Evolutionary conservation across 2,888 invertebrate species (phyloP).

Genomic region (Cryptophagus acutangulus): DNA sequence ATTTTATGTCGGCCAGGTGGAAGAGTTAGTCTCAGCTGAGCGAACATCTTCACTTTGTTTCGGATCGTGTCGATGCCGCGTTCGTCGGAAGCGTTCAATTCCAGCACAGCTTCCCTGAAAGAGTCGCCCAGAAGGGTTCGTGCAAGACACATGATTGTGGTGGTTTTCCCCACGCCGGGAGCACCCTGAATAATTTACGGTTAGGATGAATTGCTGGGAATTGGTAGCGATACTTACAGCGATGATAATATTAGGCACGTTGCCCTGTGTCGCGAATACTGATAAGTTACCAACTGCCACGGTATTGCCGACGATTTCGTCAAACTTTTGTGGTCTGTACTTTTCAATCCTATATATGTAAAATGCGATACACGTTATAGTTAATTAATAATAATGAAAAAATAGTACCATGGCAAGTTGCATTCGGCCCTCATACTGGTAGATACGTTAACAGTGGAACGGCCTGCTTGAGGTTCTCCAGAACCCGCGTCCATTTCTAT

Average conservation of each 20-base stretch:
- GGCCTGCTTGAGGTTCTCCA: too few species aligned
- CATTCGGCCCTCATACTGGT: too few species aligned
- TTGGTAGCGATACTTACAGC: constrained; percentile 56
- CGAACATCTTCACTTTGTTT: constrained; percentile 99
- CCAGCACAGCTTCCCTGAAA: constrained; percentile 91
- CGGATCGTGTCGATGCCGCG: constrained; percentile 97
- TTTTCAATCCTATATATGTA: constrained; percentile 93
- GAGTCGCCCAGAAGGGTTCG: constrained; percentile 78
- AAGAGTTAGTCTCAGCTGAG: constrained; percentile 91
- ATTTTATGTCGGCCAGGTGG: constrained; percentile 92
- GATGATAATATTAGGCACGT: constrained; percentile 93
- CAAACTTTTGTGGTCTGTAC: constrained; percentile 83
- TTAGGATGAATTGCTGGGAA: not conserved
- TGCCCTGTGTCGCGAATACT: constrained; percentile 78
- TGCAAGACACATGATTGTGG: constrained; percentile 93
- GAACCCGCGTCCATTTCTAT: too few species aligned
- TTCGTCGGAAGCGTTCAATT: constrained; percentile 97
- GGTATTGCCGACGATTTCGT: constrained; percentile 93
- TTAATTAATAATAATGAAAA: constrained; percentile 1
- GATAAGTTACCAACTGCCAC: constrained; percentile 83
- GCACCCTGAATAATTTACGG: constrained; percentile 65
- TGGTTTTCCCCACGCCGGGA: constrained; percentile 97
- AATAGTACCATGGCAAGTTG: too few species aligned
- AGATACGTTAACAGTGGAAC: too few species aligned
- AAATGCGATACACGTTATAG: constrained; percentile 1